Evolutionary conservation across 2,888 invertebrate species (phyloP).

Genomic region (Leptopterna dolabrata): DNA sequence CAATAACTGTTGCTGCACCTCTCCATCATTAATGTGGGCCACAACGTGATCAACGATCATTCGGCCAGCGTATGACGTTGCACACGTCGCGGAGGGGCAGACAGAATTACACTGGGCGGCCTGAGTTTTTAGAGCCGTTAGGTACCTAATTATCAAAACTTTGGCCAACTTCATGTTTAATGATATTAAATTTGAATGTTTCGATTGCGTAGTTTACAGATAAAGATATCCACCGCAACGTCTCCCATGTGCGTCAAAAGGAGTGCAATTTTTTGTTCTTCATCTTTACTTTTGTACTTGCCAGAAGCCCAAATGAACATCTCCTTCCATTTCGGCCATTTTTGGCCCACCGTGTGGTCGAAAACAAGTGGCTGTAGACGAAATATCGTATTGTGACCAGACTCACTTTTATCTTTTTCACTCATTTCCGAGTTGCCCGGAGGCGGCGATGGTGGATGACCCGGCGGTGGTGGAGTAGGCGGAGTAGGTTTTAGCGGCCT

Average conservation of each 20-base stretch:
- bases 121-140: neutral
- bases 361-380: neutral
- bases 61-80: neutral
- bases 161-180: neutral
- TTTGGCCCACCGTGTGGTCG: neutral
- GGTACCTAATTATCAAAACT: neutral
- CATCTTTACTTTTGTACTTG: slow-evolving; percentile 14
- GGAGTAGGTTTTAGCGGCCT: no score
- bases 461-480: no score
- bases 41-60: slow-evolving; percentile 12
- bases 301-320: slow-evolving; percentile 22
- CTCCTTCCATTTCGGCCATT: slow-evolving; percentile 19
- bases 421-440: no score
- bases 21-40: no score
- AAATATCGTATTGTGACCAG: no score
- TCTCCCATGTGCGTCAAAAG: slow-evolving; percentile 38
- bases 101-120: neutral
- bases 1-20: neutral
- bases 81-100: neutral
- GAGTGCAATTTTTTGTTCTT: slow-evolving; percentile 34
- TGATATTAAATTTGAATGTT: neutral
- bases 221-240: slow-evolving; percentile 11
- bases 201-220: neutral
- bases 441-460: no score
- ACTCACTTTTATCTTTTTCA: no score